Evolutionary conservation across 2,888 invertebrate genomes (phyloP).

Genomic region (Lymantria monacha): DNA sequence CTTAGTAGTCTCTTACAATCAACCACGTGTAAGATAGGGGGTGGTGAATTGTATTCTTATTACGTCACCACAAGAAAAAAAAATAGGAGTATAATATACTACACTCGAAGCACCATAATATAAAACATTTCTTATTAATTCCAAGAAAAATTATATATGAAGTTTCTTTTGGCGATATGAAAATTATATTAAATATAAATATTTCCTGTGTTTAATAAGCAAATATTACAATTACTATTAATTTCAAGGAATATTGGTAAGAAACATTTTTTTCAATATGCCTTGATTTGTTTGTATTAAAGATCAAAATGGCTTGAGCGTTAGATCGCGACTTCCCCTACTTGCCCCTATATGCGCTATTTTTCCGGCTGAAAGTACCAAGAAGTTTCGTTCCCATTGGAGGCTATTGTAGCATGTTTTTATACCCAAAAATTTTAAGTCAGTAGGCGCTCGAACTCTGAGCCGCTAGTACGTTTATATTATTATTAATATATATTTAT

Average conservation of each 20-base stretch:
- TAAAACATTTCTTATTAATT: conserved; percentile 8
- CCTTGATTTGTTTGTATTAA: conserved; percentile 20
- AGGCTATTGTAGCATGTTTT: conserved; percentile 83
- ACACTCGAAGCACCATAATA: neutral
- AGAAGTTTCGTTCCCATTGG: conserved; percentile 56
- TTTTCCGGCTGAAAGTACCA: conserved; percentile 61
- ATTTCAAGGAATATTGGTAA: conserved; percentile 5
- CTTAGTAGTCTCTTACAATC: no score
- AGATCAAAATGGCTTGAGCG: conserved; percentile 37
- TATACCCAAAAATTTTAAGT: conserved; percentile 83
- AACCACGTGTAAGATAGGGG: no score
- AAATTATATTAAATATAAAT: no score
- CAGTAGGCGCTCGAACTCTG: conserved; percentile 82
- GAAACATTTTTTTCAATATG: neutral
- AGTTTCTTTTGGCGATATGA: no score
- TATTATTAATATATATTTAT: conserved; percentile 82
- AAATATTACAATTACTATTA: conserved; percentile 9
- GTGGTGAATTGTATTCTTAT: no score
- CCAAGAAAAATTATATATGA: neutral
- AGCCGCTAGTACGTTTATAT: conserved; percentile 80
- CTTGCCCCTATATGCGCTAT: conserved; percentile 34
- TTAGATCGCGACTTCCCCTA: conserved; percentile 17
- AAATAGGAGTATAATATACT: no score
- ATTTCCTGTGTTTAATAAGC: conserved; percentile 3
- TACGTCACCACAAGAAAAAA: no score